phyloP scores from a whole-genome alignment of 2,113 vertebrate species.

The Strix aluco region DNA sequence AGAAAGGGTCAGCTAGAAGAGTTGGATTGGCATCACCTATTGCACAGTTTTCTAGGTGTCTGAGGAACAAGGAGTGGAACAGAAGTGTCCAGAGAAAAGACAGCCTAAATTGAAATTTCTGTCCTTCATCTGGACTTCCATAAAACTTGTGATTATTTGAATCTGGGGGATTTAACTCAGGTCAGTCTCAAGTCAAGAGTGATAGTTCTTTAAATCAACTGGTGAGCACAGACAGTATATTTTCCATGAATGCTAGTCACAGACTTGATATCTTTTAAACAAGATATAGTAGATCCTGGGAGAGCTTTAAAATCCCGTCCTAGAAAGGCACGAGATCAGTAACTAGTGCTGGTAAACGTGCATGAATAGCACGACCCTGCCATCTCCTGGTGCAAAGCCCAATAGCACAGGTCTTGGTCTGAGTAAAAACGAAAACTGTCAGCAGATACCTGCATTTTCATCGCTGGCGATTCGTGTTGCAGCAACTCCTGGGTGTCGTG shows the following conservation, averaged over 20 bases:
- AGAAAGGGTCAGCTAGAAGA: background rate
- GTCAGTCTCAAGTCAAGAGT: background rate
- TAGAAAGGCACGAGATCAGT: background rate
- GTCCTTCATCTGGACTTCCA: background rate
- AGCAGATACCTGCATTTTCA: background rate
- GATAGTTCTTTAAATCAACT: background rate
- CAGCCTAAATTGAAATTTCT: background rate
- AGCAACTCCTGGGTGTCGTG: rapidly evolving
- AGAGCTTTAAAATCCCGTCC: background rate
- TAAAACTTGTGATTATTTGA: background rate
- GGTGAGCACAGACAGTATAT: background rate
- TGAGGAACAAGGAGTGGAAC: background rate
- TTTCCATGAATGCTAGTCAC: background rate
- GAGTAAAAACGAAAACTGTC: rapidly evolving
- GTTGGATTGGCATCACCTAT: background rate
- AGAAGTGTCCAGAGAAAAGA: background rate
- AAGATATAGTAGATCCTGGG: background rate
- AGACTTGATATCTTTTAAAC: background rate
- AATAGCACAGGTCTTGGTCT: background rate
- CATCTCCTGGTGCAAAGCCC: slow-evolving; percentile 48
- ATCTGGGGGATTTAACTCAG: background rate
- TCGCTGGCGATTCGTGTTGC: rapidly evolving
- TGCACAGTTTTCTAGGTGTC: background rate
- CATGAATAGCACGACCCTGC: slow-evolving; percentile 6
- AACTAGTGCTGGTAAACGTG: rapidly evolving